phyloP scores from a whole-genome alignment of 2,888 invertebrate species.

The Dendrolimus houi region DNA sequence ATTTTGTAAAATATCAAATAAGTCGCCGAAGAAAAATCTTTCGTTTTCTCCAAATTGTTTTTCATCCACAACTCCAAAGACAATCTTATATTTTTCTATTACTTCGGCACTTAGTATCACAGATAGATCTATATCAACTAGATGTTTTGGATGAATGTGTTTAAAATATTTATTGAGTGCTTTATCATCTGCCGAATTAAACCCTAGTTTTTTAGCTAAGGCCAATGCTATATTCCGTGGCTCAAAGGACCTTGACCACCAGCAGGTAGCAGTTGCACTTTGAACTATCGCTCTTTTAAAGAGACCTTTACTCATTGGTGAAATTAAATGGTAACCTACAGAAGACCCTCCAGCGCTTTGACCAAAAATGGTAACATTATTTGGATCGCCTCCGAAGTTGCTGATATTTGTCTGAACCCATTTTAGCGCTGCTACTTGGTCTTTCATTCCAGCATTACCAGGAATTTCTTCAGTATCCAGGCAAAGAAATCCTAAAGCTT shows the following conservation, averaged over 20 bases:
- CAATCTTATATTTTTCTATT: constrained; percentile 9
- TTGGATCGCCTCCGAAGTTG: constrained; percentile 10
- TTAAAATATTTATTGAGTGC: constrained; percentile 28
- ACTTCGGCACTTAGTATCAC: constrained; percentile 18
- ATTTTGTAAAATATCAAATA: constrained; percentile 40
- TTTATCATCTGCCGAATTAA: constrained; percentile 22
- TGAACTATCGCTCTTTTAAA: constrained; percentile 75
- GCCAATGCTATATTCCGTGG: constrained; percentile 55
- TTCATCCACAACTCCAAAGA: constrained; percentile 19
- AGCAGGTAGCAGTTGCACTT: constrained; percentile 78
- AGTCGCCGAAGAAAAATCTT: constrained; percentile 31
- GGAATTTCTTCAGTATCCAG: constrained; percentile 30
- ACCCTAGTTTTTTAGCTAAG: constrained; percentile 30
- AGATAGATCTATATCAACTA: constrained; percentile 13
- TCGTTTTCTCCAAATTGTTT: constrained; percentile 15
- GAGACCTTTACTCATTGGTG: constrained; percentile 44
- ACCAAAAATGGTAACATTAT: constrained; percentile 39
- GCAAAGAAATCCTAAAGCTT: constrained; percentile 31
- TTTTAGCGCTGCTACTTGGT: constrained; percentile 23
- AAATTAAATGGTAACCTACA: constrained; percentile 32
- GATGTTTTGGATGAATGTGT: constrained; percentile 18
- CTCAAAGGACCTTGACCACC: constrained; percentile 67
- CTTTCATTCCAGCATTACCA: constrained; percentile 22
- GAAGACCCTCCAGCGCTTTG: constrained; percentile 39
- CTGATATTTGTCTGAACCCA: constrained; percentile 37